Evolutionary conservation across 1,140 invertebrate genomes (phyloP).

Genomic region (Brachionus plicatilis): DNA sequence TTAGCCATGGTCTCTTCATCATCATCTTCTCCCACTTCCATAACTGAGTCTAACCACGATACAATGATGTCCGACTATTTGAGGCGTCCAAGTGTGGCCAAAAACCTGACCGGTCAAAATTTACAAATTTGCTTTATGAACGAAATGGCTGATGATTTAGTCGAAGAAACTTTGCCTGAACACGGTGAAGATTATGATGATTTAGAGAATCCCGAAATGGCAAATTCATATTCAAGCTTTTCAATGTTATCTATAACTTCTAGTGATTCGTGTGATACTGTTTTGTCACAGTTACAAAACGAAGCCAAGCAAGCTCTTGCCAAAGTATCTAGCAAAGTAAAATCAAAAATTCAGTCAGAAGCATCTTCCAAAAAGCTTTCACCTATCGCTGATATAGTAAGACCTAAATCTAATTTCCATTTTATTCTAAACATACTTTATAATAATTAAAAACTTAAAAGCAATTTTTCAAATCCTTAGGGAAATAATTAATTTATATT

Average conservation of each 20-base stretch:
- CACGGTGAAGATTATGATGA: neutral
- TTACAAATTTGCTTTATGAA: constrained; percentile 92
- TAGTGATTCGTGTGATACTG: neutral
- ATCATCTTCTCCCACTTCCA: constrained; percentile 52
- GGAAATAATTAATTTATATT: neutral
- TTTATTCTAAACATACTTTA: neutral
- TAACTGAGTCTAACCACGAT: neutral
- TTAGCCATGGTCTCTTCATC: constrained; percentile 70
- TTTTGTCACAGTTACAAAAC: constrained; percentile 16
- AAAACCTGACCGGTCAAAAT: constrained; percentile 64
- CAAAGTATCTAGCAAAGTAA: neutral
- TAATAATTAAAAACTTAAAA: constrained; percentile 24
- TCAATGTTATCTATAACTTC: neutral
- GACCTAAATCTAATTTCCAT: constrained; percentile 40
- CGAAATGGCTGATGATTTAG: constrained; percentile 71
- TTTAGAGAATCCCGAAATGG: neutral
- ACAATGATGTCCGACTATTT: constrained; percentile 20
- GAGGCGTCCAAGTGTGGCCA: neutral
- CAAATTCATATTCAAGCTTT: neutral
- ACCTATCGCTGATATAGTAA: constrained; percentile 57
- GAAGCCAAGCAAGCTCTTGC: neutral
- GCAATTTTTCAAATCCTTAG: constrained; percentile 28
- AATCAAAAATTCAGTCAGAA: constrained; percentile 23
- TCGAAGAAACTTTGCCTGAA: constrained; percentile 11
- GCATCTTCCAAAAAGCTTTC: constrained; percentile 63